Conservation (phyloP, 2,797 vertebrate species). For the Alectoris magna region DNA sequence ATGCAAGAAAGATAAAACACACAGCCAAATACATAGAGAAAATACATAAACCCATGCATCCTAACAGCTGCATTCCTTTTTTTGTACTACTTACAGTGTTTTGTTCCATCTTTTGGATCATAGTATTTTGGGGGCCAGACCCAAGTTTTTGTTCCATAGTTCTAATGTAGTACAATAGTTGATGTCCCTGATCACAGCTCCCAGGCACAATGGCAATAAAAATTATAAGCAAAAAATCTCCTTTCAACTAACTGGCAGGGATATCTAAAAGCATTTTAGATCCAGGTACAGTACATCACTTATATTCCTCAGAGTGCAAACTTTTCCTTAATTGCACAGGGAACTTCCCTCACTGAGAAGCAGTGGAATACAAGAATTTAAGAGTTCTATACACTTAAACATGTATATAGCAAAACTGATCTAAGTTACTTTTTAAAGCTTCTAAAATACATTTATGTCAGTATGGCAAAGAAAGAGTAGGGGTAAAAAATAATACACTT, state of each 20-base stretch:
- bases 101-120: background rate
- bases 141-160: background rate
- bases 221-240: constrained; percentile 1
- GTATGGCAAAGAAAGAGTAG: background rate
- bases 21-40: background rate
- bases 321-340: background rate
- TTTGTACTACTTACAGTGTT: background rate
- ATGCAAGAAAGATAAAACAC: background rate
- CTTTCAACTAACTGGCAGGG: background rate
- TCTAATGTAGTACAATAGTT: background rate
- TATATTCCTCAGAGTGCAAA: background rate
- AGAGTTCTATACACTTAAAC: background rate
- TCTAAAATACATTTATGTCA: background rate
- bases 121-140: background rate
- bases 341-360: background rate
- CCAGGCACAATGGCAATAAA: background rate
- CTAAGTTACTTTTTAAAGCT: no score
- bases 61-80: background rate
- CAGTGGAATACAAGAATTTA: background rate
- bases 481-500: background rate
- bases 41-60: background rate
- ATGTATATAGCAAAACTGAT: background rate
- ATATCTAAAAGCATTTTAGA: background rate
- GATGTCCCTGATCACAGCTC: background rate
- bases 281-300: background rate